Percentiles rank a stretch among this genome's conserved stretches.
Conservation (phyloP, 2,888 invertebrate genomes). For the Cephonodes hylas region DNA sequence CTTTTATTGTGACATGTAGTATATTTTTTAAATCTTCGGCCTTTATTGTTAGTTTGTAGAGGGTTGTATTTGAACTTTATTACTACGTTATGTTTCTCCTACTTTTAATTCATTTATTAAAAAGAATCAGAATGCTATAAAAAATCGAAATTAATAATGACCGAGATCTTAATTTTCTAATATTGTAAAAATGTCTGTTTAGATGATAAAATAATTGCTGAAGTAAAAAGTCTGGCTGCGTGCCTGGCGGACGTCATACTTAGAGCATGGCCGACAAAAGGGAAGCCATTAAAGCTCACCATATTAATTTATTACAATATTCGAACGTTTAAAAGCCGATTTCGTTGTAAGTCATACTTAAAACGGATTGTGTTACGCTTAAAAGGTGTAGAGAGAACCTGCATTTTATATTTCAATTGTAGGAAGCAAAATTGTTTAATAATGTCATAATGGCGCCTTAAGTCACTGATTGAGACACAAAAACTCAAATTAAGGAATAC, state of each 20-base stretch:
- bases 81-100: no score
- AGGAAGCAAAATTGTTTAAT: not conserved
- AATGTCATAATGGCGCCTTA: not conserved
- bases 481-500: not conserved
- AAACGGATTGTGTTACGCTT: not conserved
- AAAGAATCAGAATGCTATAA: not conserved
- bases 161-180: no score
- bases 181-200: not conserved
- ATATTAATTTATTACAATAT: constrained; percentile 40
- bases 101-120: not conserved
- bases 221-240: constrained; percentile 13
- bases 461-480: not conserved
- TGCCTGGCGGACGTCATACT: constrained; percentile 14
- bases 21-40: no score
- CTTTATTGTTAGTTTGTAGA: no score
- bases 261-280: constrained; percentile 36
- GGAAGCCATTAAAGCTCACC: constrained; percentile 59
- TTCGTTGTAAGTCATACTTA: constrained; percentile 24
- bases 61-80: no score
- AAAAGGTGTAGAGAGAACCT: not conserved
- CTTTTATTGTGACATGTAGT: not conserved
- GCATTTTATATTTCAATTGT: not conserved
- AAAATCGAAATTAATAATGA: not conserved
- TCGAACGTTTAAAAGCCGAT: constrained; percentile 39
- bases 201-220: constrained; percentile 6